Base-by-base conservation (phyloP, 2,888 invertebrate species). In the Eurytoma californica region DNA sequence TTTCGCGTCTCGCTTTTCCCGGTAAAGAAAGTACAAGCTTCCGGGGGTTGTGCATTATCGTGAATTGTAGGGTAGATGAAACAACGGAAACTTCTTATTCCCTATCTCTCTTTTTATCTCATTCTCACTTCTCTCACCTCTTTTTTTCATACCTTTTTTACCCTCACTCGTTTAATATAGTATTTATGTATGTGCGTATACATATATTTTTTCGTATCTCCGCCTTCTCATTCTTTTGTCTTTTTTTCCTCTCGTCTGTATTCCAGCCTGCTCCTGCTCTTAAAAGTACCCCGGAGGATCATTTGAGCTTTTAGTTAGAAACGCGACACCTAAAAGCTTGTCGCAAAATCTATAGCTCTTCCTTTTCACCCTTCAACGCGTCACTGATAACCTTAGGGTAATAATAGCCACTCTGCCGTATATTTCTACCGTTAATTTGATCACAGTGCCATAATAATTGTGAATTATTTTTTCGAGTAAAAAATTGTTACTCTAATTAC, bases 271-370 rank as follows among this genome's bases (percentile, higher is more conserved):
- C 24, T n/a, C 47, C 60, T 66, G 24, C 57, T 65, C 70, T 70
- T 53, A 61, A 66, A 72, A 66, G 74, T 61, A 67, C 65, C 72
- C 75, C 16, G 72, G 51, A 55, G 65, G 69, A 70, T 69, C 80
- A 82, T 82, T 79, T 73, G 65, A 70, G 76, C 80, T 84, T 82
- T 83, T 81, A 83, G 79, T 58, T 63, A 63, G 67, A 80, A 82
- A 75, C 24, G 63, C 80, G 74, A 81, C 77, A 79, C 69, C 69
- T 77, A 75, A 83, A 82, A 81, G 81, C 79, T 81, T 69, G 55
- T 66, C 72, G 66, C 68, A 63, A 79, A 82, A 82, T 78, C 76
- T 55, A 82, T 75, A 73, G 70, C 28, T 72, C 18, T 63, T 68
- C 14, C 66, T 20, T 16, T 24, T 66, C 49, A 49, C 20, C 14